Conservation (phyloP, 2,888 invertebrate species). For the Harmothoe impar region DNA sequence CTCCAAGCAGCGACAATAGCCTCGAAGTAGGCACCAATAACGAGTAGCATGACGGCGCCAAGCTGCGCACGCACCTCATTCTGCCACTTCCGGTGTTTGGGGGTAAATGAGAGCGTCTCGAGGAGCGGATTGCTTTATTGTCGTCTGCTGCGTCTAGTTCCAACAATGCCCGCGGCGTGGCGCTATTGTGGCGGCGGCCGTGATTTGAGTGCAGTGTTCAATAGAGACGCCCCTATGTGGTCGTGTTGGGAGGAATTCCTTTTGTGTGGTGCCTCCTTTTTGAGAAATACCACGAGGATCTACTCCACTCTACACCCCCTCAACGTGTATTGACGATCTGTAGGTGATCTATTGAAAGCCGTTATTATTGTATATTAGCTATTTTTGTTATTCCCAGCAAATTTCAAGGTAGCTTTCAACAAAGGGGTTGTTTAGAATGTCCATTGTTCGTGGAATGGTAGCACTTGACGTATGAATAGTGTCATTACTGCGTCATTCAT, state of each 20-base stretch:
- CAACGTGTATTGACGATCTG: too few relatives aligned
- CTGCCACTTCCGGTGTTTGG: conserved; percentile 19
- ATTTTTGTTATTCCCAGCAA: too few relatives aligned
- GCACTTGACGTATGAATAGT: too few relatives aligned
- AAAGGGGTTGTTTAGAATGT: too few relatives aligned
- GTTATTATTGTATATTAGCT: too few relatives aligned
- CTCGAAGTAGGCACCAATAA: conserved; percentile 31
- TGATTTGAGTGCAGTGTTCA: neutral
- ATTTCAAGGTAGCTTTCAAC: too few relatives aligned
- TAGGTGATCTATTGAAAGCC: too few relatives aligned
- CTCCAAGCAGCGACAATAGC: conserved; percentile 21
- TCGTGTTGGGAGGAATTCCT: neutral
- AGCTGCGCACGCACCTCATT: conserved; percentile 35
- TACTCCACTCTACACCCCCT: too few relatives aligned
- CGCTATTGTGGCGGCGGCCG: neutral
- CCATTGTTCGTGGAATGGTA: too few relatives aligned
- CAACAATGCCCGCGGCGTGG: conserved; percentile 17
- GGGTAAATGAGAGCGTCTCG: conserved; percentile 17
- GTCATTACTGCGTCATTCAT: too few relatives aligned
- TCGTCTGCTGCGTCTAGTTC: conserved; percentile 41
- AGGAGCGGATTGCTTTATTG: conserved; percentile 16
- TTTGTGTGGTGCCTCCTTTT: neutral
- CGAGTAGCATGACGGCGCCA: conserved; percentile 21
- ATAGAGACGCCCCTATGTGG: neutral
- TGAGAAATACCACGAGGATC: neutral